These are phyloP conservation scores for Drosophila erecta DNA, from an alignment of 1,140 invertebrate genomes.

Conservation along the genomic window DNA sequence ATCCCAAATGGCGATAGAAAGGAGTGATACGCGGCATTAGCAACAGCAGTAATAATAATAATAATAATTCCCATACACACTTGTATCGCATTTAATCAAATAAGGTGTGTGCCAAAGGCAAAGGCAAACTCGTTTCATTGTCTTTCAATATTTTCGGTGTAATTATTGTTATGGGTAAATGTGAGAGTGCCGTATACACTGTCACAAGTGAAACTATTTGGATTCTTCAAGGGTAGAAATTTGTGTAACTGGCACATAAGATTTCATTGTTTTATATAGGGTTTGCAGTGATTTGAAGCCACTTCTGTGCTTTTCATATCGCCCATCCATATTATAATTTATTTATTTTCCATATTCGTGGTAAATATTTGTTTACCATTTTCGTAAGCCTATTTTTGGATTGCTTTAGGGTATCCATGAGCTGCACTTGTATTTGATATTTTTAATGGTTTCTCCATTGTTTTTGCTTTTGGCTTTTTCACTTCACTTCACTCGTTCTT, in stretches of 20 bases:
- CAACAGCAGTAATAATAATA: constrained; percentile 56
- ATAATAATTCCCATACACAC: constrained; percentile 59
- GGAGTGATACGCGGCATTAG: constrained; percentile 46
- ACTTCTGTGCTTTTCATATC: neutral
- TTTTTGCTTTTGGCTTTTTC: constrained; percentile 62
- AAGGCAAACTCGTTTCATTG: constrained; percentile 76
- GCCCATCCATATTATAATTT: too few relatives aligned
- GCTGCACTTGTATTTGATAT: constrained; percentile 9
- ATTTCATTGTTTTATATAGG: neutral
- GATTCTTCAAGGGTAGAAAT: neutral
- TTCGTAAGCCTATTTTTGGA: constrained; percentile 17
- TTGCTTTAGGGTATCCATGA: constrained; percentile 48
- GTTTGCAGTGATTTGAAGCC: too few relatives aligned
- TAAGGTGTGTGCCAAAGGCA: constrained; percentile 62
- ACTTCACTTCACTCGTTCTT: constrained; percentile 55
- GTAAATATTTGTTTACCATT: constrained; percentile 6
- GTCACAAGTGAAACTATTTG: neutral
- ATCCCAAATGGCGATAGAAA: constrained; percentile 54
- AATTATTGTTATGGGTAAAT: constrained; percentile 56
- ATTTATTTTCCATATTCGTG: neutral
- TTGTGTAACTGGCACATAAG: neutral
- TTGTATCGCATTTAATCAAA: constrained; percentile 55
- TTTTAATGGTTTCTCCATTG: constrained; percentile 62
- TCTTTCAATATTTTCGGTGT: constrained; percentile 73
- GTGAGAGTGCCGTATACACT: constrained; percentile 29